Percentiles rank a stretch among this genome's conserved stretches.
These are phyloP conservation scores for Athene noctua DNA, from an alignment of 2,113 vertebrate species.

Conservation along the genomic window DNA sequence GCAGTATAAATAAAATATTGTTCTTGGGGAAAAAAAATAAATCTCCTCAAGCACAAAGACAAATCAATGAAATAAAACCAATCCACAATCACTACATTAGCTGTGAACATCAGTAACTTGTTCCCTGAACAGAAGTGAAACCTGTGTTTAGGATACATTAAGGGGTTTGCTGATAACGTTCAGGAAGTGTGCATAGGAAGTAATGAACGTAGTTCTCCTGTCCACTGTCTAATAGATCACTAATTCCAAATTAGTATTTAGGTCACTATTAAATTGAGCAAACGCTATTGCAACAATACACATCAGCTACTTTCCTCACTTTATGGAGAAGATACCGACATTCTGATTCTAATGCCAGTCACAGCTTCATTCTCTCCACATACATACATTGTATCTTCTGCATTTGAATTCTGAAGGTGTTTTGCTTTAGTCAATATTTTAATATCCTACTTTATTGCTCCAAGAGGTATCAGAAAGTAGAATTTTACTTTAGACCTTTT, in stretches of 20 bases:
- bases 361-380: neutral
- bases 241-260: neutral
- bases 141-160: neutral
- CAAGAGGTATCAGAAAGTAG: neutral
- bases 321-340: neutral
- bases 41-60: neutral
- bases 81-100: neutral
- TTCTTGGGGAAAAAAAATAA: neutral
- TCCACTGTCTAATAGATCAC: neutral
- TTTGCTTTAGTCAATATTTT: neutral
- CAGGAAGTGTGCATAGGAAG: neutral
- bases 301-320: neutral
- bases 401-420: neutral
- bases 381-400: neutral
- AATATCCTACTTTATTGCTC: neutral
- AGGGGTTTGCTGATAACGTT: neutral
- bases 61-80: neutral
- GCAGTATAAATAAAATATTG: neutral
- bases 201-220: neutral
- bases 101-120: neutral
- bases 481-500: neutral
- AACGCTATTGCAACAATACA: neutral
- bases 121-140: neutral
- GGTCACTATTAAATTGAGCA: neutral
- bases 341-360: neutral